phyloP scores from a whole-genome alignment of 2,888 invertebrate species.

The Cosmia pyralina region DNA sequence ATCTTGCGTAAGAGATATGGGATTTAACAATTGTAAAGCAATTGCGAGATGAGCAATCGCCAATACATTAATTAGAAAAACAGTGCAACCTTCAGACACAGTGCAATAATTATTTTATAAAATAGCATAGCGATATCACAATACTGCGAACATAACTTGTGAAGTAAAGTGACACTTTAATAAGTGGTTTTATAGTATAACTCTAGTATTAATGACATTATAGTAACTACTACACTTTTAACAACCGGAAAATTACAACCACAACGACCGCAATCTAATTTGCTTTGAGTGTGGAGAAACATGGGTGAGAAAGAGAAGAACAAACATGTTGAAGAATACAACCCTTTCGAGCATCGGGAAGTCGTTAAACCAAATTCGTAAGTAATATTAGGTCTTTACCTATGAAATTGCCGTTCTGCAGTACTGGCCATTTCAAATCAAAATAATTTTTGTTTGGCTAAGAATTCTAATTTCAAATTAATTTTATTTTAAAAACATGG shows the following conservation, averaged over 20 bases:
- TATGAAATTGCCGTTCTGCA: no score
- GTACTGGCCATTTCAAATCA: no score
- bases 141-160: constrained; percentile 3
- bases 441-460: no score
- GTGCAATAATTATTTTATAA: constrained; percentile 10
- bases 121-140: constrained; percentile 29
- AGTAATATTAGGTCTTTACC: constrained; percentile 75
- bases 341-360: constrained; percentile 83
- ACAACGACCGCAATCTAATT: constrained; percentile 7
- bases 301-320: constrained; percentile 56
- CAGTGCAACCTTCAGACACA: constrained; percentile 25
- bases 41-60: constrained; percentile 33
- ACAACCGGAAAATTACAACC: constrained; percentile 27
- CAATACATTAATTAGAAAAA: constrained; percentile 43
- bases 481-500: no score
- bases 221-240: constrained; percentile 8
- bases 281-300: constrained; percentile 8
- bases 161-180: constrained; percentile 19
- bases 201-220: constrained; percentile 9
- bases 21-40: constrained; percentile 35
- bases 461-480: no score
- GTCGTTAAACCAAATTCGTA: constrained; percentile 84
- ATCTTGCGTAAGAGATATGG: constrained; percentile 57
- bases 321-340: constrained; percentile 69
- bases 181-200: constrained; percentile 2